These are phyloP conservation scores for Caenorhabditis sp. DNA, from an alignment of 2,888 invertebrate genomes.

Conservation along the genomic window DNA sequence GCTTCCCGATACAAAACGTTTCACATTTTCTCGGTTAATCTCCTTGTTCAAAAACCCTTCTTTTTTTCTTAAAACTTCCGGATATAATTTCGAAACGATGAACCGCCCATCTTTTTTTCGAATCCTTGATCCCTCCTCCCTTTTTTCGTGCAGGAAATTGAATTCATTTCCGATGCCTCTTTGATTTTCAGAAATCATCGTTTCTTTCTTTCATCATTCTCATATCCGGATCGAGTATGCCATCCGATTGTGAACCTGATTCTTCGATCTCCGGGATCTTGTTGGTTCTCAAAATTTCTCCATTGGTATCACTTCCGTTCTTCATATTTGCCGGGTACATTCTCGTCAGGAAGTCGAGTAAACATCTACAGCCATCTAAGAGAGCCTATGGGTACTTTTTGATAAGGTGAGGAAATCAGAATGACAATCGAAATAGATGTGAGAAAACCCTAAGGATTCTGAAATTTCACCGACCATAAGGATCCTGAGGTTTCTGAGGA, in stretches of 20 bases:
- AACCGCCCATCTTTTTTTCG: too few relatives aligned
- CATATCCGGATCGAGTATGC: constrained; percentile 19
- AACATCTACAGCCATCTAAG: constrained; percentile 48
- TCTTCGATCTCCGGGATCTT: constrained; percentile 22
- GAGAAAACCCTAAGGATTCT: too few relatives aligned
- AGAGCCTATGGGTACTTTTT: constrained; percentile 38
- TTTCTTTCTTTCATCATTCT: neutral
- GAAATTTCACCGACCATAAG: too few relatives aligned
- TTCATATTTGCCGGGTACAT: constrained; percentile 49
- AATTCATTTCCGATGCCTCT: neutral
- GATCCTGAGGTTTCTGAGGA: too few relatives aligned
- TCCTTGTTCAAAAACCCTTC: too few relatives aligned
- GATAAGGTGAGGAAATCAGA: neutral
- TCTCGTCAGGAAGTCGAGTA: constrained; percentile 42
- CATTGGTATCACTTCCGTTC: constrained; percentile 17
- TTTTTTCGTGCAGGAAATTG: neutral
- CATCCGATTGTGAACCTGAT: constrained; percentile 30
- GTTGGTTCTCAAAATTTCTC: constrained; percentile 29
- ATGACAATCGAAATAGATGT: too few relatives aligned
- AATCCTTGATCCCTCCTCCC: neutral
- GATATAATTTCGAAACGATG: neutral
- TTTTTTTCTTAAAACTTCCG: neutral
- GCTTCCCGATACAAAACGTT: too few relatives aligned
- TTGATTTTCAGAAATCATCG: constrained; percentile 3
- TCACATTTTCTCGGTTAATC: too few relatives aligned